These are phyloP conservation scores for Syrrhaptes paradoxus DNA, from an alignment of 2,113 vertebrate genomes.

Conservation along the genomic window DNA sequence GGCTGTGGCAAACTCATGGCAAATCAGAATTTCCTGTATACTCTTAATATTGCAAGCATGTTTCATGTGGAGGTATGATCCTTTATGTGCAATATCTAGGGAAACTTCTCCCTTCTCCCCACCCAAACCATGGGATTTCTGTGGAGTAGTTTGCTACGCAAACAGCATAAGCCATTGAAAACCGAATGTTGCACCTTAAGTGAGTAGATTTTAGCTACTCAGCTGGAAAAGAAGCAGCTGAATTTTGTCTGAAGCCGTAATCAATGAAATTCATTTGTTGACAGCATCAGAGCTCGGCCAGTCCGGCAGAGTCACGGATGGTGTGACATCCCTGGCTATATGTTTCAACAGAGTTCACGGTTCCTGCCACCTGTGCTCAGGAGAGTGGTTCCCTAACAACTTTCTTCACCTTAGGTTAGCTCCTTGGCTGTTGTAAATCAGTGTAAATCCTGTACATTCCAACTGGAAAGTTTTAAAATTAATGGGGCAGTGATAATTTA, in stretches of 20 bases:
- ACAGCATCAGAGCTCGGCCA: background rate
- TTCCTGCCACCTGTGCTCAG: background rate
- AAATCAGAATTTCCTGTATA: background rate
- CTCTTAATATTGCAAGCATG: background rate
- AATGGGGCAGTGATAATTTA: accelerated
- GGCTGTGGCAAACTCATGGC: conserved; percentile 20
- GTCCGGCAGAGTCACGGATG: background rate
- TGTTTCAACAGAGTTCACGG: background rate
- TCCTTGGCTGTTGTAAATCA: background rate
- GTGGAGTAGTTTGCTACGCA: background rate
- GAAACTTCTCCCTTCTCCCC: conserved; percentile 26
- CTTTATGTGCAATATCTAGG: conserved; percentile 1
- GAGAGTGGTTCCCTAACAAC: background rate
- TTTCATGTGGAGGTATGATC: background rate
- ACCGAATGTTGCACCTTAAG: background rate
- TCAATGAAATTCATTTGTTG: background rate
- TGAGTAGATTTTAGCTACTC: background rate
- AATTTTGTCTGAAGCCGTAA: background rate
- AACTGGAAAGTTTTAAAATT: background rate
- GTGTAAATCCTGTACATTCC: background rate
- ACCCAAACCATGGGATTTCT: background rate
- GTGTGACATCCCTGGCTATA: background rate
- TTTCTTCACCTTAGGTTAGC: background rate
- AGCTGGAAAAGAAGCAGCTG: background rate
- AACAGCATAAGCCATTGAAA: conserved; percentile 33